phyloP scores from a whole-genome alignment of 2,888 invertebrate species.

The Drosophila borborema region DNA sequence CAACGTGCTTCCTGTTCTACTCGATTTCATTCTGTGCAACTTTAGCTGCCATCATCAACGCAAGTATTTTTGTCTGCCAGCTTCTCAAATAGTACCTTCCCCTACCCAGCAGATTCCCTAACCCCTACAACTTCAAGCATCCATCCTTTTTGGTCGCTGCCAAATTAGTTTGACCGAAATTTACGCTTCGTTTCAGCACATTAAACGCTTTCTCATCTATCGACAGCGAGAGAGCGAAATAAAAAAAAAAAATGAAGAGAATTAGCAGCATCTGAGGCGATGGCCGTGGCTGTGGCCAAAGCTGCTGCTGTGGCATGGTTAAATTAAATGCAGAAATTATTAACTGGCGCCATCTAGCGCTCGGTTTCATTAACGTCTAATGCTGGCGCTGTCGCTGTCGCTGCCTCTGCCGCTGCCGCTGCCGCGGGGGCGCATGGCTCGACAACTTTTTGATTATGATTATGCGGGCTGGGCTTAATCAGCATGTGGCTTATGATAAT shows the following conservation, averaged over 20 bases:
- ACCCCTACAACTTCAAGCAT: background rate
- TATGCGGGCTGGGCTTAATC: slow-evolving; percentile 51
- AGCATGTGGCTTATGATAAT: slow-evolving; percentile 57
- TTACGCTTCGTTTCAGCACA: slow-evolving; percentile 57
- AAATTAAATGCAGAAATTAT: slow-evolving; percentile 60
- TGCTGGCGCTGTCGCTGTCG: background rate
- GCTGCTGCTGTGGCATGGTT: background rate
- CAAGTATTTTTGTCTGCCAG: slow-evolving; percentile 16
- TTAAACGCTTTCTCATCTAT: slow-evolving; percentile 57
- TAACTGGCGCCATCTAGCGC: slow-evolving; percentile 55
- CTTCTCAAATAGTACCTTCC: background rate
- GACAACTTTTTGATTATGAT: slow-evolving; percentile 65
- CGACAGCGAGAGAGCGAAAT: slow-evolving; percentile 16
- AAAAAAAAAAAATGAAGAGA: slow-evolving; percentile 10
- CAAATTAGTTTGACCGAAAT: slow-evolving; percentile 67
- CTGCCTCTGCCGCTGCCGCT: background rate
- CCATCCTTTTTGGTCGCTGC: slow-evolving; percentile 22
- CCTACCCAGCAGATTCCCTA: background rate
- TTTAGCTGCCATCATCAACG: slow-evolving; percentile 32
- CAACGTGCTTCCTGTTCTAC: slow-evolving; percentile 59
- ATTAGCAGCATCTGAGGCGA: slow-evolving; percentile 29
- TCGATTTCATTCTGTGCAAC: slow-evolving; percentile 47
- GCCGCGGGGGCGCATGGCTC: slow-evolving; percentile 21
- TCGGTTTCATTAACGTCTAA: slow-evolving; percentile 33
- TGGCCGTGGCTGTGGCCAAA: background rate